A percentile compares a stretch with the other conserved stretches of the same genome.
These are phyloP conservation scores for Syngnathus typhle DNA, from an alignment of 2,113 vertebrate species.

Conservation along the genomic window DNA sequence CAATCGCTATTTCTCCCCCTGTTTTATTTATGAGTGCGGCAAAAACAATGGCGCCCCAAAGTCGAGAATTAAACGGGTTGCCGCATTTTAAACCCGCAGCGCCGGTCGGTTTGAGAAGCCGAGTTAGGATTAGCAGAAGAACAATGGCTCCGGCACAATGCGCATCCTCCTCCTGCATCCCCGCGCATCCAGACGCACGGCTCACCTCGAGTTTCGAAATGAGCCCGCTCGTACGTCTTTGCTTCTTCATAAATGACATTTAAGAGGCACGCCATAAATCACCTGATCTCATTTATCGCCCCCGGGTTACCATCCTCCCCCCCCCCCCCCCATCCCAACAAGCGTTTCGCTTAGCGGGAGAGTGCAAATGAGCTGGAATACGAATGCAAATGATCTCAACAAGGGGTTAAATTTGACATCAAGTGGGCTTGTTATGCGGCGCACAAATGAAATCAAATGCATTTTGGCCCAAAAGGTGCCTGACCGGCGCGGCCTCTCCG, in stretches of 20 bases:
- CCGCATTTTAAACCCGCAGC: conserved; percentile 53
- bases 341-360: conserved; percentile 14
- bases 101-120: conserved; percentile 56
- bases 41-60: conserved; percentile 54
- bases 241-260: conserved; percentile 38
- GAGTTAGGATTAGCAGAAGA: conserved; percentile 61
- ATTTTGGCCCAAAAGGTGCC: conserved; percentile 54
- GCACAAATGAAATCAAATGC: conserved; percentile 57
- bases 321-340: neutral
- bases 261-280: conserved; percentile 20
- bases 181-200: conserved; percentile 43
- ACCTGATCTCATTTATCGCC: conserved; percentile 28
- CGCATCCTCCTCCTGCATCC: conserved; percentile 55
- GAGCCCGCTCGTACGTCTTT: conserved; percentile 44
- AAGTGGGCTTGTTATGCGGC: conserved; percentile 41
- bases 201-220: conserved; percentile 47
- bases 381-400: conserved; percentile 50
- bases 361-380: conserved; percentile 31
- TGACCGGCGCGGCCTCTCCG: conserved; percentile 65
- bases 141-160: conserved; percentile 62
- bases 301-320: neutral
- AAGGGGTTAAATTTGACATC: conserved; percentile 58
- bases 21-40: conserved; percentile 54
- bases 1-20: conserved; percentile 49
- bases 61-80: conserved; percentile 56